A percentile compares a stretch with the other conserved stretches of the same genome.
Conservation (phyloP, 2,888 invertebrate genomes). For the Ichneumon xanthorius region DNA sequence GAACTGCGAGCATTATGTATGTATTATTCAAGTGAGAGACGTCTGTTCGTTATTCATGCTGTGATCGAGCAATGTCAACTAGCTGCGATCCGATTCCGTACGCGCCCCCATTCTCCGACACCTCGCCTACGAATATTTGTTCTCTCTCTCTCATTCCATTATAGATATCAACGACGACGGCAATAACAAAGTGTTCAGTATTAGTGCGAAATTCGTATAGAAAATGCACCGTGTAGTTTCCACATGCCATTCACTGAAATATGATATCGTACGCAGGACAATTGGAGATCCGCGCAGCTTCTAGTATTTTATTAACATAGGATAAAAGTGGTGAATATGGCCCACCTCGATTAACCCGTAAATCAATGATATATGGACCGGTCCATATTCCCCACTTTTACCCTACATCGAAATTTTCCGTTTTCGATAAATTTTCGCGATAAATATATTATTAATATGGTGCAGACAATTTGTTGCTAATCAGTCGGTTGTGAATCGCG, state of each 20-base stretch:
- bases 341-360: too few species aligned
- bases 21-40: conserved; percentile 80
- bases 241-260: conserved; percentile 45
- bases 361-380: too few species aligned
- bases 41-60: conserved; percentile 81
- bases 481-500: too few species aligned
- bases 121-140: conserved; percentile 22
- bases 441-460: too few species aligned
- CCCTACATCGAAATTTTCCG: neutral
- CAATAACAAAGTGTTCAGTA: conserved; percentile 28
- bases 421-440: conserved; percentile 17
- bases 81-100: conserved; percentile 78
- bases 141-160: conserved; percentile 43
- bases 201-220: conserved; percentile 36
- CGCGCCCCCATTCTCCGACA: conserved; percentile 57
- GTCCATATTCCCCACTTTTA: too few species aligned
- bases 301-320: conserved; percentile 22
- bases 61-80: conserved; percentile 81
- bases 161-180: conserved; percentile 24
- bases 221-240: conserved; percentile 41
- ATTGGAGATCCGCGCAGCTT: conserved; percentile 28
- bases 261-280: conserved; percentile 44
- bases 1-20: conserved; percentile 75
- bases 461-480: too few species aligned
- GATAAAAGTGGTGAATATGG: too few species aligned